Conservation (phyloP, 2,113 vertebrate species). For the Neoarius graeffei region DNA sequence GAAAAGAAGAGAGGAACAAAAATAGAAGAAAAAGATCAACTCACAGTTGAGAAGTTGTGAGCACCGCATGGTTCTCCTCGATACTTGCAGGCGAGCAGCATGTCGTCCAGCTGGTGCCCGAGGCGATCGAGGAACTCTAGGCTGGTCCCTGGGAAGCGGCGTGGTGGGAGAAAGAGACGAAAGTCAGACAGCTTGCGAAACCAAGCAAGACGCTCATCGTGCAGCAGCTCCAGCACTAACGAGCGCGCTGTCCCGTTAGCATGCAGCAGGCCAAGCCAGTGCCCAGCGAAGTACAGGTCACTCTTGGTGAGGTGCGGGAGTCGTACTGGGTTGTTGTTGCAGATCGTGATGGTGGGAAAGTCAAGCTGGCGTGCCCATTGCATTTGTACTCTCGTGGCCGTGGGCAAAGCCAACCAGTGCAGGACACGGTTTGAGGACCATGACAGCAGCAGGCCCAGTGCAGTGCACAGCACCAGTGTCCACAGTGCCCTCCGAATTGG, state of each 20-base stretch:
- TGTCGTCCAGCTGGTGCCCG: conserved; percentile 95
- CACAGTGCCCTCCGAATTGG: conserved; percentile 84
- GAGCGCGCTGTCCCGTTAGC: conserved; percentile 90
- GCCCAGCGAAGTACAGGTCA: conserved; percentile 92
- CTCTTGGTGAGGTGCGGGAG: conserved; percentile 95
- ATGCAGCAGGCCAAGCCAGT: conserved; percentile 91
- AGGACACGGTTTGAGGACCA: conserved; percentile 94
- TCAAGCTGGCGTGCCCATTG: conserved; percentile 92
- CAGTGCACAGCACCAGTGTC: conserved; percentile 88
- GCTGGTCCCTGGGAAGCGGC: conserved; percentile 94
- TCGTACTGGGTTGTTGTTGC: conserved; percentile 97
- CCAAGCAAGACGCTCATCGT: conserved; percentile 87
- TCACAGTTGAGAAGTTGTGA: conserved; percentile 98
- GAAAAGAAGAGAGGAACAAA: background rate
- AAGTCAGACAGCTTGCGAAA: conserved; percentile 96
- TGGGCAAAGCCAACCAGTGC: conserved; percentile 93
- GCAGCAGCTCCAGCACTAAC: conserved; percentile 86
- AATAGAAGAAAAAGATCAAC: conserved; percentile 62
- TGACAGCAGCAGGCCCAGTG: conserved; percentile 87
- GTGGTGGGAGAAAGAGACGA: conserved; percentile 91
- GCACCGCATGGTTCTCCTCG: conserved; percentile 90
- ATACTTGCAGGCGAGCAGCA: conserved; percentile 97
- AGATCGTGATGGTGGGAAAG: conserved; percentile 93
- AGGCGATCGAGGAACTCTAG: conserved; percentile 94
- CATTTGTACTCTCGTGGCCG: conserved; percentile 88